A percentile compares a stretch with the other conserved stretches of the same genome.
phyloP scores from a whole-genome alignment of 2,797 vertebrate species.

The Onychomys arenicola region DNA sequence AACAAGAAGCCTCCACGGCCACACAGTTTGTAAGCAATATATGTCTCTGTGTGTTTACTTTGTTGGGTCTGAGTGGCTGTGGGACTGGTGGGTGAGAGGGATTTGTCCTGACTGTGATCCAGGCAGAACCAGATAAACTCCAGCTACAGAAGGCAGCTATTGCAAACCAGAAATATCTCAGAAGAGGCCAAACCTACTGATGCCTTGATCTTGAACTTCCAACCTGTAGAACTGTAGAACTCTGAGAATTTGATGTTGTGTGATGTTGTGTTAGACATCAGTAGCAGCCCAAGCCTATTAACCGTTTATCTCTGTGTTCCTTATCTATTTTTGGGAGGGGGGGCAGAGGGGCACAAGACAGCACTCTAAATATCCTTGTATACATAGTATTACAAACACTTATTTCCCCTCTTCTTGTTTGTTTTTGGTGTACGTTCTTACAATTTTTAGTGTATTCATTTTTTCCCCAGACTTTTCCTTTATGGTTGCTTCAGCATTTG shows the following conservation, averaged over 20 bases:
- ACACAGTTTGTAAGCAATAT: too few relatives aligned
- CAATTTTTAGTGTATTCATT: not conserved
- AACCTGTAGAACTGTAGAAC: slow-evolving; percentile 1
- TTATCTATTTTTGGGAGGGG: not conserved
- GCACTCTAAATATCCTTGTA: slow-evolving; percentile 5
- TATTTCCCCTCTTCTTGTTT: not conserved
- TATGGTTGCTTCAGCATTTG: not conserved
- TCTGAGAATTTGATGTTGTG: not conserved
- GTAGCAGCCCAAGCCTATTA: not conserved
- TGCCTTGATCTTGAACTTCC: not conserved
- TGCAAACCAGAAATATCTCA: not conserved
- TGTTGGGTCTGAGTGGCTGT: too few relatives aligned
- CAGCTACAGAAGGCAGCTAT: too few relatives aligned
- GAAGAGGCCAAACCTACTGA: not conserved
- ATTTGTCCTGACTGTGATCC: too few relatives aligned
- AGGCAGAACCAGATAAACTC: too few relatives aligned
- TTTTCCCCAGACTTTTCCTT: not conserved
- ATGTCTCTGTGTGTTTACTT: too few relatives aligned
- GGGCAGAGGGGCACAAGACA: not conserved
- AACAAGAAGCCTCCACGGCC: too few relatives aligned
- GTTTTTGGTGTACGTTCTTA: not conserved
- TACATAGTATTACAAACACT: not conserved
- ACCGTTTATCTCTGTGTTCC: slow-evolving; percentile 11
- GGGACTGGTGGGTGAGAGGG: too few relatives aligned
- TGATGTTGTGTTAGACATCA: not conserved